Conservation (phyloP, 2,888 invertebrate genomes). For the Strigamia crassipes region DNA sequence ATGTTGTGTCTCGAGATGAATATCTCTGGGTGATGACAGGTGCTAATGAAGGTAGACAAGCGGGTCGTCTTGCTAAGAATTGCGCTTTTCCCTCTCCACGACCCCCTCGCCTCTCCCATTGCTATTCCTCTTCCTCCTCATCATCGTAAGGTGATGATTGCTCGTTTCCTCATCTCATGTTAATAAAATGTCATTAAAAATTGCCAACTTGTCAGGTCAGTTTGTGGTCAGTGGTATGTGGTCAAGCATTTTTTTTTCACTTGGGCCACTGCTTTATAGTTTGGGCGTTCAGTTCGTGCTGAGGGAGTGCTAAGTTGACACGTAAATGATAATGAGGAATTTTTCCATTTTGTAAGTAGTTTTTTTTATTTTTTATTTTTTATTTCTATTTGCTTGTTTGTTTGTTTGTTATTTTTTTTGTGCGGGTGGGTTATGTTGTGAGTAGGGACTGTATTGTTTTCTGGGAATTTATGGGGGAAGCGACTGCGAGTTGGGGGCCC, state of each 20-base stretch:
- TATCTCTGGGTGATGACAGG: conserved; percentile 5
- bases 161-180: conserved; percentile 18
- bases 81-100: neutral
- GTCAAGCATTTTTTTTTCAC: conserved; percentile 6
- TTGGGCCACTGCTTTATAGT: neutral
- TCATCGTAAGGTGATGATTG: conserved; percentile 36
- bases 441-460: neutral
- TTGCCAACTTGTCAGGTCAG: conserved; percentile 28
- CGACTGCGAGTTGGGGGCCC: neutral
- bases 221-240: conserved; percentile 42
- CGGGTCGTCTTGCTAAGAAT: neutral
- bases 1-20: conserved; percentile 12
- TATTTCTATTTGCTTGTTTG: no score
- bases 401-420: neutral
- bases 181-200: conserved; percentile 37
- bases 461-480: conserved; percentile 15
- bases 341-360: neutral
- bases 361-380: neutral
- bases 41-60: conserved; percentile 38
- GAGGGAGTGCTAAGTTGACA: neutral
- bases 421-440: neutral
- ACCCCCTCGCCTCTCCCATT: neutral
- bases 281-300: neutral
- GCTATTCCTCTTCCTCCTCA: neutral
- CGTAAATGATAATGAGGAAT: neutral